Base-by-base conservation (phyloP, 1,140 invertebrate species). In the Meloidogyne floridensis region DNA sequence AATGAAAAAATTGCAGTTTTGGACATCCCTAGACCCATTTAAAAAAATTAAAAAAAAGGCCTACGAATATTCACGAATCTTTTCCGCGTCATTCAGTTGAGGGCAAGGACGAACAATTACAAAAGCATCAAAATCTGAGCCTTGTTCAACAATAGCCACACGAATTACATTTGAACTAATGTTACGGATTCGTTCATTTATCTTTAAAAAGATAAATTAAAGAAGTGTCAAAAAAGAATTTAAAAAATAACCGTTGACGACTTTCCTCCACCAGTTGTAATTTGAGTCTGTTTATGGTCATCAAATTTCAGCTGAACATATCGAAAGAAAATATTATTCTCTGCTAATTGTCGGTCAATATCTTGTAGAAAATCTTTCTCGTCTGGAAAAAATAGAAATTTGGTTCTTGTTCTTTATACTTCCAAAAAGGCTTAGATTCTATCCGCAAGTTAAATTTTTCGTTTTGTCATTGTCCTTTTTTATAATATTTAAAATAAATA, bases 51-150 rank as follows among this genome's bases (percentile, higher is more conserved):
- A 42, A 42, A 71, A 42, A 20, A 42, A n/a, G 7, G n/a, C n/a
- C 75, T 56, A 77, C 75, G 75, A 77, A 56, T 77, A 77, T 65
- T 77, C 75, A 2, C 75, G 51, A 20, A 77, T 77, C 13, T 65
- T 18, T 9, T 77, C 75, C 47, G 75, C 43, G 32, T 77, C 53
- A 11, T 47, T 77, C 11, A 77, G 13, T 20, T 77, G 75, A 42
- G 75, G 75, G 8, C 75, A 77, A 15, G 75, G 75, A 1, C 75
- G 51, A 56, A 77, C 13, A 2, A 56, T 65, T 54, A 59, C 53
- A 56, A 77, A 77, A 15, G 53, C 75, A 9, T 77, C 75, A 15
- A 77, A 51, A 15, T 56, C 75, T 10, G 42, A 59, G 9, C 32
- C 6, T 42, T 77, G 75, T 9, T 77, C 75, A 8, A 77, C 65